phyloP scores from a whole-genome alignment of 2,888 invertebrate species.

The Arctia plantaginis region DNA sequence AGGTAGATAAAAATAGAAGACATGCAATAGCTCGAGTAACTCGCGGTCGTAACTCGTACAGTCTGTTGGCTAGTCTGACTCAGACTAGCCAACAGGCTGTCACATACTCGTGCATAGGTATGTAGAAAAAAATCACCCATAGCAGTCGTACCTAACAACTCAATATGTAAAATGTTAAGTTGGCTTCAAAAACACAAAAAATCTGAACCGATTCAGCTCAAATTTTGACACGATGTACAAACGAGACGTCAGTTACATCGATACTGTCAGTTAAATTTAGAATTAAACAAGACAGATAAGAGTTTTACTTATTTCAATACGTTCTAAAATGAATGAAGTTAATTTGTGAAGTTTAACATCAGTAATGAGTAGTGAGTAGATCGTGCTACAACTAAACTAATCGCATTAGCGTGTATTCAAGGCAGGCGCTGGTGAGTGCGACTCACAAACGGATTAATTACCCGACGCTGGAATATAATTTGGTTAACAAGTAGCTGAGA shows the following conservation, averaged over 20 bases:
- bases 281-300: background rate
- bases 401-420: constrained; percentile 12
- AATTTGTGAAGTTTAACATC: background rate
- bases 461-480: constrained; percentile 16
- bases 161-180: too few relatives aligned
- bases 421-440: background rate
- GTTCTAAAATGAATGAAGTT: background rate
- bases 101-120: too few relatives aligned
- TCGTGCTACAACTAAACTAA: background rate
- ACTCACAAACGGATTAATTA: constrained; percentile 39
- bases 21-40: background rate
- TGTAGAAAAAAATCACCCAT: too few relatives aligned
- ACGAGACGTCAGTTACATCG: background rate
- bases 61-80: too few relatives aligned
- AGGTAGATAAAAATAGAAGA: background rate
- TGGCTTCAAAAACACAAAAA: too few relatives aligned
- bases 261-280: background rate
- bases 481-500: constrained; percentile 9
- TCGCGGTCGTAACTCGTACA: too few relatives aligned
- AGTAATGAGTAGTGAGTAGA: background rate
- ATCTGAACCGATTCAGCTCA: too few relatives aligned
- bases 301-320: background rate
- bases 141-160: too few relatives aligned
- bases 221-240: background rate
- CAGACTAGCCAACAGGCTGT: too few relatives aligned